phyloP scores from a whole-genome alignment of 1,140 invertebrate genomes.

The Halesus radiatus region DNA sequence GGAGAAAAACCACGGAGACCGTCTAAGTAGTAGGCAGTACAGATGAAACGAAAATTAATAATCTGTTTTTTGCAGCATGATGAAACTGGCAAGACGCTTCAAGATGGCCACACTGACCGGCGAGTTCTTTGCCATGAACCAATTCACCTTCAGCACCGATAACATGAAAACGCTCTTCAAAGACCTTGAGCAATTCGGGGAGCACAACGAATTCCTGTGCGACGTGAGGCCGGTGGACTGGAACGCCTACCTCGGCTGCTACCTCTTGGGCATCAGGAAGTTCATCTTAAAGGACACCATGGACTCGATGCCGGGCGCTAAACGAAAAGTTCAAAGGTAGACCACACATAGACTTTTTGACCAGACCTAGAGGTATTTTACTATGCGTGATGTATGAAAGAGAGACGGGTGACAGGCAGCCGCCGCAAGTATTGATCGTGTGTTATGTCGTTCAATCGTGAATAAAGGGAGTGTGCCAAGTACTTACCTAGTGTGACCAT shows the following conservation, averaged over 20 bases:
- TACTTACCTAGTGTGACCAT: no score
- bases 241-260: slow-evolving; percentile 78
- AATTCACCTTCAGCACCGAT: slow-evolving; percentile 87
- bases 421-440: no score
- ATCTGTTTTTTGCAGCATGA: slow-evolving; percentile 75
- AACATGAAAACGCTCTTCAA: slow-evolving; percentile 80
- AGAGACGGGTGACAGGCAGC: no score
- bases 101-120: slow-evolving; percentile 83
- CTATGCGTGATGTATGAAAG: no score
- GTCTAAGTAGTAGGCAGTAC: no score
- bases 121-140: slow-evolving; percentile 88
- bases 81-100: slow-evolving; percentile 86
- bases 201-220: slow-evolving; percentile 73
- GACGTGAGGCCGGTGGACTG: slow-evolving; percentile 76
- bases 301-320: slow-evolving; percentile 75
- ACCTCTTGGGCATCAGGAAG: slow-evolving; percentile 84
- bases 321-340: slow-evolving; percentile 77
- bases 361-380: no score
- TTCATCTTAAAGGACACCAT: slow-evolving; percentile 84
- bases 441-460: no score
- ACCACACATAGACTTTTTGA: no score
- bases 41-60: no score
- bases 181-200: slow-evolving; percentile 72
- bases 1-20: no score
- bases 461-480: no score